These are phyloP conservation scores for Lottia scabra DNA, from an alignment of 2,888 invertebrate species.

Conservation along the genomic window DNA sequence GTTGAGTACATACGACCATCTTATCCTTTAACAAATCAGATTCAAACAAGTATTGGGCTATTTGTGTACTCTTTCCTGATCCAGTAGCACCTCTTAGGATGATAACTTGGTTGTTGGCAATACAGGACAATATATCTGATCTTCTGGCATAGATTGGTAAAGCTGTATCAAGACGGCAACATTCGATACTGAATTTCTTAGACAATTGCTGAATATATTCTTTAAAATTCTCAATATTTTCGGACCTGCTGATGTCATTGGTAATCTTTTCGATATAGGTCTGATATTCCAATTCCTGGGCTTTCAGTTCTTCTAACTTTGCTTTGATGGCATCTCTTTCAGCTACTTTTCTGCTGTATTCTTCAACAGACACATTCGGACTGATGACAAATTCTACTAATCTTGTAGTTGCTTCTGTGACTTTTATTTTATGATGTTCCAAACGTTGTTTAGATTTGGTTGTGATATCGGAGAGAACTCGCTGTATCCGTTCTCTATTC, in stretches of 20 bases:
- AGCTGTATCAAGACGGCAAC: constrained; percentile 39
- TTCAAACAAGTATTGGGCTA: constrained; percentile 65
- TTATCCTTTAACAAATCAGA: constrained; percentile 47
- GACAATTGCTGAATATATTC: constrained; percentile 28
- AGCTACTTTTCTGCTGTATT: constrained; percentile 23
- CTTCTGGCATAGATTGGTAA: constrained; percentile 63
- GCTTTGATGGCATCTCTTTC: constrained; percentile 36
- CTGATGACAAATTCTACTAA: constrained; percentile 3
- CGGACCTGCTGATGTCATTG: constrained; percentile 23
- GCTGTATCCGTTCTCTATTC: constrained; percentile 2
- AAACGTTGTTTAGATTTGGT: background rate
- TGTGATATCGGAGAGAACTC: background rate
- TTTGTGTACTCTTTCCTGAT: constrained; percentile 69
- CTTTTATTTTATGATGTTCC: constrained; percentile 16
- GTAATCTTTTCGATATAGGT: constrained; percentile 28
- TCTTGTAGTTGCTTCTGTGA: constrained; percentile 8
- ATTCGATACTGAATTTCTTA: constrained; percentile 48
- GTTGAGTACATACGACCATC: constrained; percentile 67
- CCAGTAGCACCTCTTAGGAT: constrained; percentile 68
- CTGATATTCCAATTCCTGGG: constrained; percentile 44
- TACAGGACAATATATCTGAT: constrained; percentile 45
- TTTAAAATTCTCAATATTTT: constrained; percentile 24
- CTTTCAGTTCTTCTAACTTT: constrained; percentile 41
- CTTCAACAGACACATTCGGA: constrained; percentile 20
- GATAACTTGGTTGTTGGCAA: constrained; percentile 54